A percentile compares a stretch with the other conserved stretches of the same genome.
phyloP scores from a whole-genome alignment of 2,888 invertebrate species.

The Neuroscelio doddi region DNA sequence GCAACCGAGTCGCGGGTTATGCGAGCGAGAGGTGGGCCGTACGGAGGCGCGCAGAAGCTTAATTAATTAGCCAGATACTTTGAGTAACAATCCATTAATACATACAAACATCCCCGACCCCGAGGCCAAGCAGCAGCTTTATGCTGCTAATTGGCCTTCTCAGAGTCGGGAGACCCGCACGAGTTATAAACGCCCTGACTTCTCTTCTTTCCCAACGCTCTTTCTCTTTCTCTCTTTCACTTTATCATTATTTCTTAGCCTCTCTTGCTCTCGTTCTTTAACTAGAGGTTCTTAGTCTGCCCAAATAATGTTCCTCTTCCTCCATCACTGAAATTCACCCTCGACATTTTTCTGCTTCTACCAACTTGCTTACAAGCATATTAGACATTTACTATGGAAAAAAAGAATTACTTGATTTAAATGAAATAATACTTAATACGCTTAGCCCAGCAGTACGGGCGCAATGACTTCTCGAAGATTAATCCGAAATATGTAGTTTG shows the following conservation, averaged over 20 bases:
- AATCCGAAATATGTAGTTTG: too few relatives aligned
- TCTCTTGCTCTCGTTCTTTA: conserved; percentile 20
- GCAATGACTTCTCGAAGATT: too few relatives aligned
- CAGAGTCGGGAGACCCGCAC: conserved; percentile 65
- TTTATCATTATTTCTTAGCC: conserved; percentile 27
- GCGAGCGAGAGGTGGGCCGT: conserved; percentile 49
- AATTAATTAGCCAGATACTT: conserved; percentile 72
- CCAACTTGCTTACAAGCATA: neutral
- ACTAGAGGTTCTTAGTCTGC: conserved; percentile 11
- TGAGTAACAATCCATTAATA: conserved; percentile 72
- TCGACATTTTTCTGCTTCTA: conserved; percentile 16
- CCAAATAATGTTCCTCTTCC: conserved; percentile 39
- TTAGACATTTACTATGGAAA: too few relatives aligned
- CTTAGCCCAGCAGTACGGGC: too few relatives aligned
- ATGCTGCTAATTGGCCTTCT: conserved; percentile 72
- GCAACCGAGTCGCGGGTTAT: conserved; percentile 7
- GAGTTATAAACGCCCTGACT: conserved; percentile 68
- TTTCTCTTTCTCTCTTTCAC: conserved; percentile 36
- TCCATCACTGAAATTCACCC: conserved; percentile 13
- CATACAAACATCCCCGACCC: conserved; percentile 69
- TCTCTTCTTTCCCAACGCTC: conserved; percentile 21
- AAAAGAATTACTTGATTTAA: too few relatives aligned
- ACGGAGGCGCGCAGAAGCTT: conserved; percentile 63
- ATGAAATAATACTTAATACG: too few relatives aligned
- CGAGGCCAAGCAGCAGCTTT: conserved; percentile 67